These are phyloP conservation scores for Trinorchestia longiramus DNA, from an alignment of 1,140 invertebrate genomes.

Conservation along the genomic window DNA sequence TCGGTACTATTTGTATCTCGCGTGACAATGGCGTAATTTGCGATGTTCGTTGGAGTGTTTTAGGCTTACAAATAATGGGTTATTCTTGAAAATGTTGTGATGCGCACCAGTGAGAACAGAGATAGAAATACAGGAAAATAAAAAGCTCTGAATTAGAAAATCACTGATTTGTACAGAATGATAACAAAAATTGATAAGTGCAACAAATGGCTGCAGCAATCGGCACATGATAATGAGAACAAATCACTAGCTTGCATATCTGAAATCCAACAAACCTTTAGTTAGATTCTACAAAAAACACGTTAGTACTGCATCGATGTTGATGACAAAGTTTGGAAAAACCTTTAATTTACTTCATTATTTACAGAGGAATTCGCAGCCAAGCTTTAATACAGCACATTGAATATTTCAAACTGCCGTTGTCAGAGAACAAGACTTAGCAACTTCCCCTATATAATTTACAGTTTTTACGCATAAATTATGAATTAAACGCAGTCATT, in stretches of 20 bases:
- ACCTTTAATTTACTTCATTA: neutral
- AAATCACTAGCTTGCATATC: neutral
- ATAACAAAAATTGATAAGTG: neutral
- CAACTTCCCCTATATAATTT: neutral
- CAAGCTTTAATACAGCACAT: neutral
- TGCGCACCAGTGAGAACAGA: neutral
- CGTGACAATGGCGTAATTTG: no score
- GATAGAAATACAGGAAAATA: neutral
- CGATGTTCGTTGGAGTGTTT: no score
- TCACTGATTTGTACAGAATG: conserved; percentile 19
- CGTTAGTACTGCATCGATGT: neutral
- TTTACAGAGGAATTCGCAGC: neutral
- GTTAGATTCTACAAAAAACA: neutral
- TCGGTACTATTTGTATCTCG: no score
- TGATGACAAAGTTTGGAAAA: neutral
- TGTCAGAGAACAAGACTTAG: neutral
- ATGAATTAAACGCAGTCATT: neutral
- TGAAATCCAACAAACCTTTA: neutral
- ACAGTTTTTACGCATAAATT: neutral
- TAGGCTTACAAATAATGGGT: no score
- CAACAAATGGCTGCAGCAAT: neutral
- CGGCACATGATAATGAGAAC: neutral
- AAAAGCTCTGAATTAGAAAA: neutral
- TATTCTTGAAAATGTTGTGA: no score
- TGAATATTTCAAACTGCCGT: no score